These are phyloP conservation scores for Trichopoda pennipes DNA, from an alignment of 2,888 invertebrate genomes.

Conservation along the genomic window DNA sequence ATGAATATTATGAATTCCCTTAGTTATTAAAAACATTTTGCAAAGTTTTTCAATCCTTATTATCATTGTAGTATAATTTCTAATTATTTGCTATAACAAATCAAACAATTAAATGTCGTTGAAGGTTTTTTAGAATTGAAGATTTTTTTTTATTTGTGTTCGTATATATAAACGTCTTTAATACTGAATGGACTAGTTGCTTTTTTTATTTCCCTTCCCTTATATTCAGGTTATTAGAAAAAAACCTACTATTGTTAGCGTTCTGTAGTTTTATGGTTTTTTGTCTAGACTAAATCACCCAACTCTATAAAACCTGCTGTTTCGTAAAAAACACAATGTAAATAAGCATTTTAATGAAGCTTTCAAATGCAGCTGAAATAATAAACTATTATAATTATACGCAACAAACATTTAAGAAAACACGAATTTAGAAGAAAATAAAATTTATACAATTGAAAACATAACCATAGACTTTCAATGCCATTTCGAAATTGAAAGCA, in stretches of 20 bases:
- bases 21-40: too few relatives aligned
- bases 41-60: too few relatives aligned
- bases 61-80: too few relatives aligned
- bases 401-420: conserved; percentile 13
- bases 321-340: neutral
- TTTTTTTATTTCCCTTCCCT: too few relatives aligned
- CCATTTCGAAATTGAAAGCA: conserved; percentile 49
- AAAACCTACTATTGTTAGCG: neutral
- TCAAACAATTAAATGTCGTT: too few relatives aligned
- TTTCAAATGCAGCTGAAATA: conserved; percentile 41
- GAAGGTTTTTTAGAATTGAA: too few relatives aligned
- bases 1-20: too few relatives aligned
- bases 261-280: neutral
- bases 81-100: too few relatives aligned
- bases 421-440: neutral
- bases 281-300: conserved; percentile 40
- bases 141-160: too few relatives aligned
- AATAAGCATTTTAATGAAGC: conserved; percentile 41
- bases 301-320: neutral
- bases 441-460: conserved; percentile 18
- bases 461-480: conserved; percentile 55
- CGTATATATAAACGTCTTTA: too few relatives aligned
- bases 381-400: conserved; percentile 22
- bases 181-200: too few relatives aligned
- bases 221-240: neutral